phyloP scores from a whole-genome alignment of 2,888 invertebrate species.

The Gymnocheta viridis region DNA sequence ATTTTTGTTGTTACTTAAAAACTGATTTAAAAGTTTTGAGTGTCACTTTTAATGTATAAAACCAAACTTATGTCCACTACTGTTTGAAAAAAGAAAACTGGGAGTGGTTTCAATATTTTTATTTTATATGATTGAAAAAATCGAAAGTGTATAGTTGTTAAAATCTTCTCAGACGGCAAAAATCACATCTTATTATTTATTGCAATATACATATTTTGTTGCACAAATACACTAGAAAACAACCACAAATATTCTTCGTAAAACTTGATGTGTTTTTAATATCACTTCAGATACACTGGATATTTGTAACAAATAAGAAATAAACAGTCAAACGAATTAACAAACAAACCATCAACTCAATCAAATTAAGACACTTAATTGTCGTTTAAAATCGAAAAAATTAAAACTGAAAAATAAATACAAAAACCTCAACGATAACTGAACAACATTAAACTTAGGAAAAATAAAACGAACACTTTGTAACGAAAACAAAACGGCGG shows the following conservation, averaged over 20 bases:
- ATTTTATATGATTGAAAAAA: conserved; percentile 54
- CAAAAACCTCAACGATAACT: conserved; percentile 10
- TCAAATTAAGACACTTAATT: conserved; percentile 41
- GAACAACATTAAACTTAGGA: neutral
- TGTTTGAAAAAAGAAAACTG: conserved; percentile 46
- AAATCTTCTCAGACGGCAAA: conserved; percentile 33
- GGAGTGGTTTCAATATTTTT: conserved; percentile 59
- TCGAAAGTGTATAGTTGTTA: conserved; percentile 64
- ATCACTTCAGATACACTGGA: conserved; percentile 14
- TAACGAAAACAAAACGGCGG: conserved; percentile 46
- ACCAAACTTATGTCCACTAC: conserved; percentile 24
- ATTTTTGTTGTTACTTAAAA: neutral
- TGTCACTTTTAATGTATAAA: conserved; percentile 9
- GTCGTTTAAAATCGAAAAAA: conserved; percentile 29
- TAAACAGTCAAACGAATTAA: conserved; percentile 21
- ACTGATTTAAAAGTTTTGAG: neutral
- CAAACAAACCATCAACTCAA: conserved; percentile 61
- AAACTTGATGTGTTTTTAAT: conserved; percentile 14
- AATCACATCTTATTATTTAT: conserved; percentile 19
- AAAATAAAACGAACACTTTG: conserved; percentile 39
- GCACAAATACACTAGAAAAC: neutral
- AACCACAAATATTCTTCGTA: neutral
- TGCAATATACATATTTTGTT: conserved; percentile 11
- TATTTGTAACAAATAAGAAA: conserved; percentile 44
- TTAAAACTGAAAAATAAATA: neutral